Base-by-base conservation (phyloP, 2,113 vertebrate genomes). In the Gallinago media region DNA sequence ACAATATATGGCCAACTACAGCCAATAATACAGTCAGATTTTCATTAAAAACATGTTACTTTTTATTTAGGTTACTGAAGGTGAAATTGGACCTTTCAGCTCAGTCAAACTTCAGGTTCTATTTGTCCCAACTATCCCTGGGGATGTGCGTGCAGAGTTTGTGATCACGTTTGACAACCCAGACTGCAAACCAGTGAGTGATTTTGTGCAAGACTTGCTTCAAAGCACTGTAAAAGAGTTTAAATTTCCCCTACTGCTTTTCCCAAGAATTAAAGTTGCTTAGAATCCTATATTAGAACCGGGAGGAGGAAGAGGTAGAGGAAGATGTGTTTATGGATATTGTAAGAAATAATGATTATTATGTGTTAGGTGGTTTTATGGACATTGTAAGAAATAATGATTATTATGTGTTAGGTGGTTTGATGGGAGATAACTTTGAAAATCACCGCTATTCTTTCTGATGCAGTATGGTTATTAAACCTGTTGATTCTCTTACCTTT, bases 121-220 rank as follows among this genome's bases (percentile, higher is more conserved):
- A 25, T 99, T 99, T 97, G 98, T 97, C 13, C 99, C 99, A 9
- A 91, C 97, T 9, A 17, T 98, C 81, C 99, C 99, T 12, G 99
- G 99, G 85, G 96, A 97, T 0, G 93, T 93, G 40, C 97, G 61
- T 49, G 91, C 98, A 67, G 97, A 96, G 36, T 99, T 99, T 96
- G 94, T 98, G 89, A 98, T 99, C 34, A 7, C 42, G 8, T 99
- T 99, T 97, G 98, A 98, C 65, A 98, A 99, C 78, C 79, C 87
- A 6, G 96, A 93, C 92, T 98, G 97, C 96, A 97, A 98, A 63
- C 94, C 98, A 13, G 99, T 99, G 97, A 98, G 98, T 96, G 67
- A 55, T 65, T 80, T 67, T 63, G 38, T 47, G 40, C 22, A 36
- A 65, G 22, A 52, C 34, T 31, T n/a, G 5, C 79, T 91, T 84